Conservation (phyloP, 2,888 invertebrate species). For the Cosmorhoe ocellata region DNA sequence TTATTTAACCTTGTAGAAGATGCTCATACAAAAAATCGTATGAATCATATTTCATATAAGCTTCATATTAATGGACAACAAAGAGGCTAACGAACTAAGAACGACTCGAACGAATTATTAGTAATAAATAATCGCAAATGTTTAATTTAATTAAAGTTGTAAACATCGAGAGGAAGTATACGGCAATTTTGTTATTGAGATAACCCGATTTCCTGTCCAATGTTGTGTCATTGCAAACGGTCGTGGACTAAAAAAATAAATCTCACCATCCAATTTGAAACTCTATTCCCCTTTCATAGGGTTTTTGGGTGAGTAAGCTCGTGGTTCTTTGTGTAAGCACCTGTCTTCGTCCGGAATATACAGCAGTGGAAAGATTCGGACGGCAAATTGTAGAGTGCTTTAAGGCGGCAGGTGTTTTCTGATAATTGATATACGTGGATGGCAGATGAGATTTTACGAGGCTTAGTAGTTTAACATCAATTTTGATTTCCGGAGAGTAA, state of each 20-base stretch:
- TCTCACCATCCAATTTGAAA: conserved; percentile 9
- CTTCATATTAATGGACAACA: no score
- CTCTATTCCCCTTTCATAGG: conserved; percentile 3
- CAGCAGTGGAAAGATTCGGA: conserved; percentile 9
- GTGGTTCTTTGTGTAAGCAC: conserved; percentile 8
- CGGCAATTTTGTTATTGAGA: conserved; percentile 58
- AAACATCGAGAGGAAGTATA: conserved; percentile 54
- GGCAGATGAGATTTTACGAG: conserved; percentile 3
- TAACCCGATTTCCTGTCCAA: conserved; percentile 70
- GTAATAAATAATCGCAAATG: conserved; percentile 16
- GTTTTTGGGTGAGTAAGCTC: neutral
- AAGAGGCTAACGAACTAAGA: no score
- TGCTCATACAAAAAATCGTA: conserved; percentile 1
- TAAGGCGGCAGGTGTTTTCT: conserved; percentile 11
- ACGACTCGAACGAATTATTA: conserved; percentile 19
- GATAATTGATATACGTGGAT: conserved; percentile 1
- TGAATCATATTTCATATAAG: neutral
- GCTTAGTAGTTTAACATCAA: neutral
- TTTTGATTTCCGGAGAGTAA: no score
- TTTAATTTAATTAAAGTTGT: conserved; percentile 16
- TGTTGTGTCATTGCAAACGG: conserved; percentile 34
- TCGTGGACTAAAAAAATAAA: conserved; percentile 15
- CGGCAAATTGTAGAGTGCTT: conserved; percentile 9
- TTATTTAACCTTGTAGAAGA: neutral
- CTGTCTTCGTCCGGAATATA: conserved; percentile 18